Base-by-base conservation (phyloP, 2,797 vertebrate species). In the Sternarchorhynchus goeldii region DNA sequence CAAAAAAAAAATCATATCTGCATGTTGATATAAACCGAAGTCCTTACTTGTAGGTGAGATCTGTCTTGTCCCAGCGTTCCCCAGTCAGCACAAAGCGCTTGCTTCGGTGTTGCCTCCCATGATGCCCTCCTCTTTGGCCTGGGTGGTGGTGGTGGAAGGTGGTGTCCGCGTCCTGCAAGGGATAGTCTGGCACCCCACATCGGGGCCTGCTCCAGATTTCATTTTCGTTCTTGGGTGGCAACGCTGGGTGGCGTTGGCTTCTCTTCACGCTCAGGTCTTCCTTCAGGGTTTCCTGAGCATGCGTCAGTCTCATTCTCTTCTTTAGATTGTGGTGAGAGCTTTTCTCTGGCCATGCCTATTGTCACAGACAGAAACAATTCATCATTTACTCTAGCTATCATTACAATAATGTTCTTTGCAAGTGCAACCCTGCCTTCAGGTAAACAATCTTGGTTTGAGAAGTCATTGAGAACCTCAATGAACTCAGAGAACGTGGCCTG, bases 21-120 rank as follows among this genome's bases (percentile, higher is more conserved):
- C 29, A 14, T 50, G 45, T 50, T 50, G 45, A 50, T 14, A 12
- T 50, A 50, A 50, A 50, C 25, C 25, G 8, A 50, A 10, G 10
- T 12, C 16, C 80, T 91, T 94, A 97, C 96, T 91, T 95, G 91
- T 97, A 98, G 18, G 95, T 97, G 87, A 98, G 93, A 75, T 95
- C 86, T 0, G 86, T 95, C 88, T 95, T 97, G 79, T 97, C 94
- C 96, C 95, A 98, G 76, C 94, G 94, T 0, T 95, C 94, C 0
- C 95, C 95, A 0, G 94, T 93, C 75, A 96, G 88, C 0, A 94
- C 94, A 0, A 93, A 97, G 2, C 96, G 88, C 76, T 95, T 96
- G 82, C 87, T 92, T 34, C 96, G 90, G 76, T 94, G 93, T 1
- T 84, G 91, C 29, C 88, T 84, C 0, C 31, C 82, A 12, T 76